phyloP scores from a whole-genome alignment of 2,113 vertebrate genomes.

The Osmerus eperlanus region DNA sequence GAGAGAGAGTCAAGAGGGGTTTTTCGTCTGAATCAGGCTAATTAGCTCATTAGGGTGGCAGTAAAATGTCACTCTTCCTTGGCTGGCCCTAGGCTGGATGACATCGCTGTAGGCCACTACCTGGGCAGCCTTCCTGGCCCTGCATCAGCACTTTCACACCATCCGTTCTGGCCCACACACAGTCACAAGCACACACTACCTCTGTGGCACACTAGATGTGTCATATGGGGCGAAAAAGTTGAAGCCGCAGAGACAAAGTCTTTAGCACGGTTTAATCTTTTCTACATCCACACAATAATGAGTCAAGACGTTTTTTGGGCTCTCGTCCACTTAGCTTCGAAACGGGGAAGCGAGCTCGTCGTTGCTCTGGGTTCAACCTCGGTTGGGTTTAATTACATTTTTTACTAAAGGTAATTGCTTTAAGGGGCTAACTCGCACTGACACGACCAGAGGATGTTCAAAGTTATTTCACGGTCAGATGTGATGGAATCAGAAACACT shows the following conservation, averaged over 20 bases:
- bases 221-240: conserved; percentile 29
- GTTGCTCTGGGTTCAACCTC: conserved; percentile 25
- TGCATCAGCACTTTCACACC: conserved; percentile 50
- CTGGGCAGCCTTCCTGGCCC: neutral
- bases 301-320: conserved; percentile 72
- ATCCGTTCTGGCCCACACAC: conserved; percentile 10
- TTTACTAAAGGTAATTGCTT: conserved; percentile 34
- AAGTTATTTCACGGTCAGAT: conserved; percentile 4
- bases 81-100: conserved; percentile 52
- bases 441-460: conserved; percentile 18
- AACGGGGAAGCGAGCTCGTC: conserved; percentile 49
- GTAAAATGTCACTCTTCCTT: conserved; percentile 70
- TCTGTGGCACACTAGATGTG: conserved; percentile 28
- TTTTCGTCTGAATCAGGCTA: conserved; percentile 53
- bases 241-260: conserved; percentile 40
- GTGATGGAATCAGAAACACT: neutral
- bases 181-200: neutral
- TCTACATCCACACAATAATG: conserved; percentile 65
- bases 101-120: conserved; percentile 44
- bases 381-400: neutral
- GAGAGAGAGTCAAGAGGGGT: neutral
- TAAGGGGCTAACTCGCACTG: conserved; percentile 3
- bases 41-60: conserved; percentile 69
- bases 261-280: conserved; percentile 62
- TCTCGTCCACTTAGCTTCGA: conserved; percentile 59